Percentiles rank a stretch among this genome's conserved stretches.
Conservation (phyloP, 2,113 vertebrate species). For the Australoheros scitulus region DNA sequence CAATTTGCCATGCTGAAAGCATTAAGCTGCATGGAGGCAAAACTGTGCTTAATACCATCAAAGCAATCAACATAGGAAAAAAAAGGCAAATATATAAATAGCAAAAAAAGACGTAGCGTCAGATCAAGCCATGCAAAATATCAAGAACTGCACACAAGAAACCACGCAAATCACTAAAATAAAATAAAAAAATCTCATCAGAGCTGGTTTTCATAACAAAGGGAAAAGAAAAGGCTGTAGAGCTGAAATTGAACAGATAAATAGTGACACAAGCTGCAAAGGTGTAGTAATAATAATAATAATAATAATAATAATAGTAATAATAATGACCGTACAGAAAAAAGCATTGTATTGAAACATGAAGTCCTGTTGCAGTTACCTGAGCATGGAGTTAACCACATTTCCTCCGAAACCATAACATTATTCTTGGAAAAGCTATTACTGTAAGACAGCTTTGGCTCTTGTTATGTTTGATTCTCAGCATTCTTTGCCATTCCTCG, state of each 20-base stretch:
- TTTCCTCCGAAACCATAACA: not conserved
- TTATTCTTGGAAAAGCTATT: not conserved
- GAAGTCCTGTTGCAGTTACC: conserved; percentile 81
- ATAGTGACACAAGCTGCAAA: conserved; percentile 77
- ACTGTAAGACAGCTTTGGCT: not conserved
- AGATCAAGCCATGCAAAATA: conserved; percentile 75
- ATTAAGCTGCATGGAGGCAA: conserved; percentile 73
- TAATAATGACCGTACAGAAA: conserved; percentile 60
- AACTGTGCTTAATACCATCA: conserved; percentile 76
- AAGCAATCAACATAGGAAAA: conserved; percentile 68
- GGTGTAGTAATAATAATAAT: conserved; percentile 48
- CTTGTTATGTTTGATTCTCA: not conserved
- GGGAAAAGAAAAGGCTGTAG: conserved; percentile 53
- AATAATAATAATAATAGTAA: conserved; percentile 38
- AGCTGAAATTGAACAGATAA: conserved; percentile 72
- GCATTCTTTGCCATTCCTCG: not conserved
- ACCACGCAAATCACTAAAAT: conserved; percentile 43
- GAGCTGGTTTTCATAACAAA: conserved; percentile 49
- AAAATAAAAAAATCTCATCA: conserved; percentile 47
- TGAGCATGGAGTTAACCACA: conserved; percentile 43
- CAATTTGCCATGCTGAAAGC: conserved; percentile 75
- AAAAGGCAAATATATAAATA: conserved; percentile 64
- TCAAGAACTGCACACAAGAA: conserved; percentile 59
- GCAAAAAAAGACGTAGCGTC: conserved; percentile 37
- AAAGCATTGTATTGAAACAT: conserved; percentile 76